Evolutionary conservation across 2,888 invertebrate genomes (phyloP).

Genomic region (Cristatella mucedo): DNA sequence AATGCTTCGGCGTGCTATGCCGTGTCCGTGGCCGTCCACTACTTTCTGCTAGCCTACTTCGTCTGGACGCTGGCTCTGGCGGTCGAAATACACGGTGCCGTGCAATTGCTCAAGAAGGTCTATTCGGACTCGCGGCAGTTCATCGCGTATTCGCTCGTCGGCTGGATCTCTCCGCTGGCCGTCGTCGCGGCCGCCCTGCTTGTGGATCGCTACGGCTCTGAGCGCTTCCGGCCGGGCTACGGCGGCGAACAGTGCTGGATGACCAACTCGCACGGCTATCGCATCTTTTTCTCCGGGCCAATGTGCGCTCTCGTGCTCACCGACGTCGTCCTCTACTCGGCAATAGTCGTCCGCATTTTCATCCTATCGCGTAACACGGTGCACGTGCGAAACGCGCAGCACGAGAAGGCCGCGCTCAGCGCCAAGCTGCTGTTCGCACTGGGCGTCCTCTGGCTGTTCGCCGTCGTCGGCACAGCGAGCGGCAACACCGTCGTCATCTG

Average conservation of each 20-base stretch:
- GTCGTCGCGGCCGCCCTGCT: constrained; percentile 6
- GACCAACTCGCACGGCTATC: constrained; percentile 5
- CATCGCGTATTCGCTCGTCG: constrained; percentile 10
- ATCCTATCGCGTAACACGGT: neutral
- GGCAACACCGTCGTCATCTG: constrained; percentile 35
- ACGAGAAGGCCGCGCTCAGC: neutral
- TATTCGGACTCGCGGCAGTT: constrained; percentile 2
- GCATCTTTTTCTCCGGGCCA: constrained; percentile 11
- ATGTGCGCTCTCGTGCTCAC: constrained; percentile 6
- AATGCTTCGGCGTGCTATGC: constrained; percentile 35
- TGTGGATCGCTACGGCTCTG: neutral
- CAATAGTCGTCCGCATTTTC: neutral
- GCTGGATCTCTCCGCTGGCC: constrained; percentile 10
- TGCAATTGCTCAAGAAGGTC: constrained; percentile 15
- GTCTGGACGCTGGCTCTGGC: constrained; percentile 45
- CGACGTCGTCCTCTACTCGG: constrained; percentile 6
- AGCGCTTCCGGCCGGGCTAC: constrained; percentile 5
- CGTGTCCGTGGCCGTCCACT: constrained; percentile 41
- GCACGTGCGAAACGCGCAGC: neutral
- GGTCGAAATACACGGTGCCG: constrained; percentile 46
- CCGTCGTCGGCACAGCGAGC: constrained; percentile 35
- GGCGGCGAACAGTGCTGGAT: constrained; percentile 11
- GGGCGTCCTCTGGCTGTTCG: constrained; percentile 41
- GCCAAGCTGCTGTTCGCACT: constrained; percentile 17
- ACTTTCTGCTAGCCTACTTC: constrained; percentile 43